These are phyloP conservation scores for Montipora capitata DNA, from an alignment of 92 coral and sea anemone species.

Conservation along the genomic window DNA sequence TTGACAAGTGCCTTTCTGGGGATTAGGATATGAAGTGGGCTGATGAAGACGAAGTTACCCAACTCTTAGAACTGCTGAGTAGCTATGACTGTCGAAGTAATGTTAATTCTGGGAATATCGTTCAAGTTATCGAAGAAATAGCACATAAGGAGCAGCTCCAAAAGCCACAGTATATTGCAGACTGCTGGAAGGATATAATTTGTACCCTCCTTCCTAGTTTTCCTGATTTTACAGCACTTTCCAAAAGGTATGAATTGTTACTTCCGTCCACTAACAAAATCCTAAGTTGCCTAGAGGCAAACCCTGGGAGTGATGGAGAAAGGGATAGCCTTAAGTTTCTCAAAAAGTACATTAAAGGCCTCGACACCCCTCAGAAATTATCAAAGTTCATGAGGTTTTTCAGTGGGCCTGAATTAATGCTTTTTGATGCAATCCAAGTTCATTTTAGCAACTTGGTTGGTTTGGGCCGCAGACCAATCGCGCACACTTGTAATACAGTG, in stretches of 20 bases:
- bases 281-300: constrained; percentile 11
- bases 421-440: too few relatives aligned
- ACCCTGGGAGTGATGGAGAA: constrained; percentile 21
- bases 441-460: too few relatives aligned
- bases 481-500: too few relatives aligned
- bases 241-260: background rate
- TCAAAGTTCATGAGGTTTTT: background rate
- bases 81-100: constrained; percentile 37
- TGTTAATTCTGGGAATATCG: constrained; percentile 7
- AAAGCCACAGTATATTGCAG: constrained; percentile 50
- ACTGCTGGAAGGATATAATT: constrained; percentile 46
- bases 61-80: background rate
- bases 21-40: background rate
- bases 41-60: background rate
- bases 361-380: too few relatives aligned
- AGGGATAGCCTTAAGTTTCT: constrained; percentile 17
- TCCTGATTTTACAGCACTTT: constrained; percentile 9
- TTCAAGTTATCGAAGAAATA: constrained; percentile 25
- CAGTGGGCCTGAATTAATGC: too few relatives aligned
- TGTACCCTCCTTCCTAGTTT: constrained; percentile 13
- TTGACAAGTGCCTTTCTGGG: background rate
- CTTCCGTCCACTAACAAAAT: constrained; percentile 36
- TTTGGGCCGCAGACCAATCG: background rate
- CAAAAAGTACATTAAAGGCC: background rate
- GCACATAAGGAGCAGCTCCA: constrained; percentile 56